Percentiles rank a stretch among this genome's conserved stretches.
Conservation (phyloP, 2,888 invertebrate species). For the Agriotes lineatus region DNA sequence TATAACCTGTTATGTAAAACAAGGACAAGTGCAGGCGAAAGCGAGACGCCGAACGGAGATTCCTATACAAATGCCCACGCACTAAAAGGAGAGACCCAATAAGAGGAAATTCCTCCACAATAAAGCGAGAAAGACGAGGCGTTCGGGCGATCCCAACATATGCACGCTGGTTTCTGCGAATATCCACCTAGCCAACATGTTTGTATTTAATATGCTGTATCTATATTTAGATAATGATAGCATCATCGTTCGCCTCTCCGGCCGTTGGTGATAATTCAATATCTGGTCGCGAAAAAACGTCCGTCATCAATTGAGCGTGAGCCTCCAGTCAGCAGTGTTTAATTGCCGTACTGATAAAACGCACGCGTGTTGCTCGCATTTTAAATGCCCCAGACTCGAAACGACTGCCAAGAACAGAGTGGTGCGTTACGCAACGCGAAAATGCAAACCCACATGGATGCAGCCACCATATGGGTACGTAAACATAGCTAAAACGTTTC, state of each 20-base stretch:
- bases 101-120: constrained; percentile 57
- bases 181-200: constrained; percentile 17
- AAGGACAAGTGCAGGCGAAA: constrained; percentile 55
- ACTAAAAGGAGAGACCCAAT: constrained; percentile 49
- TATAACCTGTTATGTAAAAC: constrained; percentile 63
- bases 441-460: constrained; percentile 31
- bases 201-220: constrained; percentile 34
- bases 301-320: constrained; percentile 32
- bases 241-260: constrained; percentile 44
- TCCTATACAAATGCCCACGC: constrained; percentile 43
- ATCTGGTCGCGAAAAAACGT: constrained; percentile 39
- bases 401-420: background rate
- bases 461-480: constrained; percentile 30
- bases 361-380: background rate
- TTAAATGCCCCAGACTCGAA: background rate
- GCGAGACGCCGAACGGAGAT: constrained; percentile 43
- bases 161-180: constrained; percentile 30
- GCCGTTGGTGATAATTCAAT: constrained; percentile 40
- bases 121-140: constrained; percentile 51
- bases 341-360: constrained; percentile 9
- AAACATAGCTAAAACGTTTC: constrained; percentile 36
- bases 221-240: constrained; percentile 56
- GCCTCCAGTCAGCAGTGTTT: constrained; percentile 19
- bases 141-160: constrained; percentile 55
- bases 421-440: constrained; percentile 16